These are phyloP conservation scores for Anolis carolinensis DNA, from an alignment of 2,113 vertebrate genomes.

Conservation along the genomic window DNA sequence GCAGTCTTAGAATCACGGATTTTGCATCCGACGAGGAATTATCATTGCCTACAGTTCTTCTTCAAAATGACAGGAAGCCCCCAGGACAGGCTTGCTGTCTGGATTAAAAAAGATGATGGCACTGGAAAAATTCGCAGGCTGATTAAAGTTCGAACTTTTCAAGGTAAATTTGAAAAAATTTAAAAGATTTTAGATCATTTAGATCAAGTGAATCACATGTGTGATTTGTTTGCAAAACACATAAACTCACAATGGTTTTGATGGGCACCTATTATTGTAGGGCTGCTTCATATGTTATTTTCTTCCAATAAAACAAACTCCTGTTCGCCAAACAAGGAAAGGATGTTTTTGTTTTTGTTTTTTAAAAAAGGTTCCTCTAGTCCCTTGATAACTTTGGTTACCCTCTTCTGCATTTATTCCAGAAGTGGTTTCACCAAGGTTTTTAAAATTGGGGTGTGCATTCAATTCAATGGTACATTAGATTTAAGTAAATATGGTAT, in stretches of 20 bases:
- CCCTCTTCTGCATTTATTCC: too few species aligned
- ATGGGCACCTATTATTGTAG: neutral
- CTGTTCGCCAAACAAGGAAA: too few species aligned
- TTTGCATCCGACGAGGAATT: constrained; percentile 85
- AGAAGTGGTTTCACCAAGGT: too few species aligned
- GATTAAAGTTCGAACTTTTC: constrained; percentile 82
- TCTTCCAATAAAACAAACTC: neutral
- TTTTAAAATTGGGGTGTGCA: too few species aligned
- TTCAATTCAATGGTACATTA: too few species aligned
- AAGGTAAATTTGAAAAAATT: constrained; percentile 72
- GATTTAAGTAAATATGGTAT: too few species aligned
- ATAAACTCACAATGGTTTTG: neutral
- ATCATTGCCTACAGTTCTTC: constrained; percentile 93
- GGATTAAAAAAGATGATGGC: constrained; percentile 85
- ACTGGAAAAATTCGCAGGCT: constrained; percentile 80
- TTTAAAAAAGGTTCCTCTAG: too few species aligned
- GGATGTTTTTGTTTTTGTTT: too few species aligned
- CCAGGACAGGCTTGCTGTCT: constrained; percentile 82
- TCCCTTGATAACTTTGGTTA: too few species aligned
- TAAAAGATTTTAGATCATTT: neutral
- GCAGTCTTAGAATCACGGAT: constrained; percentile 87
- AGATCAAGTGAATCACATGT: too few species aligned
- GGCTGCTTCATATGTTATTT: neutral
- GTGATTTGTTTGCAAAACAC: too few species aligned
- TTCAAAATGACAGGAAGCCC: constrained; percentile 86